Percentiles rank a stretch among this genome's conserved stretches.
phyloP scores from a whole-genome alignment of 2,113 vertebrate genomes.

The Elaphurus davidianus region DNA sequence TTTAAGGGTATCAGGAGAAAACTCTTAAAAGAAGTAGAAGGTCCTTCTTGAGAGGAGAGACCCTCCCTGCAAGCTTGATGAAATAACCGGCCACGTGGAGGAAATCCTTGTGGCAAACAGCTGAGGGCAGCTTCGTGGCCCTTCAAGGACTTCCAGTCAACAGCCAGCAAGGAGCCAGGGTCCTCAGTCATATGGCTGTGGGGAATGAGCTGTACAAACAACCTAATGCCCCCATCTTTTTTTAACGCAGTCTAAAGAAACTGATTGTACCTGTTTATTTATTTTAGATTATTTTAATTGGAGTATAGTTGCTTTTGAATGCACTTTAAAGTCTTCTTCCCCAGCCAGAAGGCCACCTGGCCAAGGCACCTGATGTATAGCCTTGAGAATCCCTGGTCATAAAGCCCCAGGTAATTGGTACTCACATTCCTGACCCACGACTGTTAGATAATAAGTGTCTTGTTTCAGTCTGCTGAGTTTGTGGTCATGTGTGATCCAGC shows the following conservation, averaged over 20 bases:
- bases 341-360: background rate
- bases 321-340: background rate
- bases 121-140: background rate
- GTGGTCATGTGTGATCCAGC: background rate
- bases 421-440: background rate
- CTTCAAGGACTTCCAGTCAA: background rate
- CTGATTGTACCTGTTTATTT: background rate
- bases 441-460: background rate
- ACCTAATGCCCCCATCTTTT: background rate
- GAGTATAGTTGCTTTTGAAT: background rate
- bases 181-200: background rate
- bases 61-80: background rate
- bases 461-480: background rate
- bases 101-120: background rate
- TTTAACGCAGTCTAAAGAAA: background rate
- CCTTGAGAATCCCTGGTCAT: background rate
- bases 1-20: background rate
- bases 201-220: background rate
- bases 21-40: background rate
- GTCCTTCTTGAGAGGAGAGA: background rate
- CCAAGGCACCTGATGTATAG: background rate
- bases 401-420: background rate
- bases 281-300: background rate
- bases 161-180: background rate
- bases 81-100: background rate